phyloP scores from a whole-genome alignment of 2,113 vertebrate genomes.

The Tragelaphus strepsiceros region DNA sequence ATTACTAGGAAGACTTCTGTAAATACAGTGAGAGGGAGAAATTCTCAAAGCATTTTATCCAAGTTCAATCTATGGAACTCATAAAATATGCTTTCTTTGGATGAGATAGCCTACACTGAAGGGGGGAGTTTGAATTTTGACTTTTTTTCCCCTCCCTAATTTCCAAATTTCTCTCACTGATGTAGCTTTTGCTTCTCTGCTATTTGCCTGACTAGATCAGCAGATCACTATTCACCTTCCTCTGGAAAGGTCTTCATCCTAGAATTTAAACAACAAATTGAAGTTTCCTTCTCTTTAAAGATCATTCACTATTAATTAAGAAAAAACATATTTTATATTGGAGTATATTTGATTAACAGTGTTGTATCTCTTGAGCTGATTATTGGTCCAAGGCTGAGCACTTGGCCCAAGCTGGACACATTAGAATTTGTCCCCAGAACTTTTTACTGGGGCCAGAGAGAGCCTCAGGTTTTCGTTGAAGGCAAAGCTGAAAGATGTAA shows the following conservation, averaged over 20 bases:
- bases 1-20: background rate
- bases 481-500: background rate
- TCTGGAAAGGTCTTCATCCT: background rate
- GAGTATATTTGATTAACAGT: background rate
- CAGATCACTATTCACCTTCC: background rate
- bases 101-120: background rate
- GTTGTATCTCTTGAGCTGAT: background rate
- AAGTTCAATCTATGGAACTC: background rate
- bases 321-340: background rate
- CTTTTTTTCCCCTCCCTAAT: background rate
- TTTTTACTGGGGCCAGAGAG: background rate
- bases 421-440: background rate
- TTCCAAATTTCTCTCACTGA: background rate
- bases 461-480: background rate
- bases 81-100: background rate
- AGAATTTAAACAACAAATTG: background rate
- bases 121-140: background rate
- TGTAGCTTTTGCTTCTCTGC: background rate
- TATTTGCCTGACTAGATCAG: background rate
- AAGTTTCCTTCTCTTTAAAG: background rate
- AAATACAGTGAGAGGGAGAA: background rate
- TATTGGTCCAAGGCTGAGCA: background rate
- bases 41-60: background rate
- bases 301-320: background rate
- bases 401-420: background rate